A percentile compares a stretch with the other conserved stretches of the same genome.
These are phyloP conservation scores for Aepyceros melampus DNA, from an alignment of 2,113 vertebrate species.

Conservation along the genomic window DNA sequence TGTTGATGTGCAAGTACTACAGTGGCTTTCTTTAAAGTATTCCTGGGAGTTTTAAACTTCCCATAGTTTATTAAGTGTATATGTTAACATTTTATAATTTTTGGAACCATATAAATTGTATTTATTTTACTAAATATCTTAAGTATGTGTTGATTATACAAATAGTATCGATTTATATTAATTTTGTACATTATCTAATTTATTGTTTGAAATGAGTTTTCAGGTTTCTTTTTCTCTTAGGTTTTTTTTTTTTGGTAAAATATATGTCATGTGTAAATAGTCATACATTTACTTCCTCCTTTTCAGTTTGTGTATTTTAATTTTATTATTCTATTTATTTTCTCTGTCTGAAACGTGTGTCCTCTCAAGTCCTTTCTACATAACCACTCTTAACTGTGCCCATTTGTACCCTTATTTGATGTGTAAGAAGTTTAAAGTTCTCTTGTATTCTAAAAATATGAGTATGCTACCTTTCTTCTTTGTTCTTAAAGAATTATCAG, in stretches of 20 bases:
- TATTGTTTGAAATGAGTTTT: background rate
- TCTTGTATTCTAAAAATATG: background rate
- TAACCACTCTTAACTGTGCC: rapidly evolving
- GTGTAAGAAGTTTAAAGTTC: background rate
- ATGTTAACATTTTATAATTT: background rate
- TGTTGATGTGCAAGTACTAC: background rate
- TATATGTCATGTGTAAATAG: background rate
- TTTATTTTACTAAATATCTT: background rate
- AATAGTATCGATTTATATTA: background rate
- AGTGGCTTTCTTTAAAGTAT: background rate
- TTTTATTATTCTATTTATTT: background rate
- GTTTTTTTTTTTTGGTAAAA: background rate
- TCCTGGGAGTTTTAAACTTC: background rate
- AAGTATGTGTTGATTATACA: background rate
- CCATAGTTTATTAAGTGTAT: background rate
- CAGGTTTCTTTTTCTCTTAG: background rate
- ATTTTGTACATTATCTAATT: background rate
- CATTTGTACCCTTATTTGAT: no score
- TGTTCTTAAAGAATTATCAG: background rate
- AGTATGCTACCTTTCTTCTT: background rate
- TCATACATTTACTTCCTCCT: background rate
- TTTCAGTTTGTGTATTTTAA: background rate
- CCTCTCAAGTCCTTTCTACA: background rate
- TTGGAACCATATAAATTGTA: background rate
- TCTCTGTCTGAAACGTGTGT: no score